Evolutionary conservation across 2,888 invertebrate genomes (phyloP).

Genomic region (Harpalus rufipes): DNA sequence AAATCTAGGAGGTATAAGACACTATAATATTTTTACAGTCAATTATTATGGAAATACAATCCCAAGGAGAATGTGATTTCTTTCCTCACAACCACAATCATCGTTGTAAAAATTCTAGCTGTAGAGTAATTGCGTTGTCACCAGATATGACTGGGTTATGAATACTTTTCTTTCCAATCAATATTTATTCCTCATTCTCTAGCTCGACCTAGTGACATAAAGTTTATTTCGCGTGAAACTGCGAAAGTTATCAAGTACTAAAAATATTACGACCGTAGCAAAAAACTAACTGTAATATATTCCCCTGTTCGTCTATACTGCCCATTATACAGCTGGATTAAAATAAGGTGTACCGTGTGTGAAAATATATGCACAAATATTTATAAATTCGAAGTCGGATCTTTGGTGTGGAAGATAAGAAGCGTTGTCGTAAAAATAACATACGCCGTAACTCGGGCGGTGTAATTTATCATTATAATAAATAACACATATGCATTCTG

Average conservation of each 20-base stretch:
- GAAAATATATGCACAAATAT: slow-evolving; percentile 40
- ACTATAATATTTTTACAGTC: too few species aligned
- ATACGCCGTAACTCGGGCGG: slow-evolving; percentile 18
- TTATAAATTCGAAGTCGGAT: slow-evolving; percentile 30
- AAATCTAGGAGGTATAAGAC: too few species aligned
- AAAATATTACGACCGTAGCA: slow-evolving; percentile 33
- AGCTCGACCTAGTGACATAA: slow-evolving; percentile 9
- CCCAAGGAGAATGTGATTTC: too few species aligned
- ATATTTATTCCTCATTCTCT: slow-evolving; percentile 16
- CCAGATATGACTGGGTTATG: not conserved
- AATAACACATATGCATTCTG: slow-evolving; percentile 42
- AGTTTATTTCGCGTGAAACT: slow-evolving; percentile 50
- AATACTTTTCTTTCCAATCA: slow-evolving; percentile 4
- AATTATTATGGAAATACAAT: too few species aligned
- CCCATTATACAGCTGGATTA: slow-evolving; percentile 1
- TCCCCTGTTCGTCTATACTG: not conserved
- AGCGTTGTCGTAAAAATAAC: slow-evolving; percentile 41
- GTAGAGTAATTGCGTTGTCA: not conserved
- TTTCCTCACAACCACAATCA: too few species aligned
- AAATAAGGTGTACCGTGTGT: slow-evolving; percentile 2
- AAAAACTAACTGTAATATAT: slow-evolving; percentile 32
- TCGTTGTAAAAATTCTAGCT: too few species aligned
- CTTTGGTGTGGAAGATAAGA: slow-evolving; percentile 23
- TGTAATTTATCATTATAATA: slow-evolving; percentile 49
- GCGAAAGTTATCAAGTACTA: slow-evolving; percentile 29